A percentile compares a stretch with the other conserved stretches of the same genome.
These are phyloP conservation scores for Polyploca ridens DNA, from an alignment of 2,888 invertebrate genomes.

Conservation along the genomic window DNA sequence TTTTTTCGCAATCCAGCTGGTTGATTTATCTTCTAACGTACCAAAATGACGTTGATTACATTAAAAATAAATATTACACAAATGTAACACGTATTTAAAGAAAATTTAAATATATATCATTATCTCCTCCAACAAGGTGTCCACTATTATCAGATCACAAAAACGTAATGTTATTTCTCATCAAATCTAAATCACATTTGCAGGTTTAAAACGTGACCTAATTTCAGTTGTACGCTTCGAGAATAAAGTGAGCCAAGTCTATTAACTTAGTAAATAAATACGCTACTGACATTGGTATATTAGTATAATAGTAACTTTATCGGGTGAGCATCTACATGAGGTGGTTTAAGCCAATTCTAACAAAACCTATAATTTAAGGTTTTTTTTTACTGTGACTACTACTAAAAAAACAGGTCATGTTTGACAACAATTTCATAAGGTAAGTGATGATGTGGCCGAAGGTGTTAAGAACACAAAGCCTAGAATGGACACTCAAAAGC, in stretches of 20 bases:
- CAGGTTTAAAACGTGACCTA: slow-evolving; percentile 7
- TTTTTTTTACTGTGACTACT: no score
- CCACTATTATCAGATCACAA: slow-evolving; percentile 7
- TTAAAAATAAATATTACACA: neutral
- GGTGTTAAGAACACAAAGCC: no score
- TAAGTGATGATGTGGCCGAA: no score
- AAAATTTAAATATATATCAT: neutral
- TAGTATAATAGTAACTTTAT: no score
- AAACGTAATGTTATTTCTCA: slow-evolving; percentile 12
- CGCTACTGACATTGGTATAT: no score
- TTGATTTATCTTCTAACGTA: neutral
- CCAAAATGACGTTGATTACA: neutral
- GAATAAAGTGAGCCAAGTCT: neutral
- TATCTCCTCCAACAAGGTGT: neutral
- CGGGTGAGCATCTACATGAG: no score
- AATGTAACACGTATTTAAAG: neutral
- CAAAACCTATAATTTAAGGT: no score
- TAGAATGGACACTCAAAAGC: no score
- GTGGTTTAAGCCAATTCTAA: no score
- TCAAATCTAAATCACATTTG: slow-evolving; percentile 13
- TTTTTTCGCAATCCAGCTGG: no score
- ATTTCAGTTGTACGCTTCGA: neutral
- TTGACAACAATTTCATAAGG: no score
- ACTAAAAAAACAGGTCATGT: no score
- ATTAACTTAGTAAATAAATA: neutral